Percentiles rank a stretch among this genome's conserved stretches.
phyloP scores from a whole-genome alignment of 2,113 vertebrate species.

The Hypomesus transpacificus region DNA sequence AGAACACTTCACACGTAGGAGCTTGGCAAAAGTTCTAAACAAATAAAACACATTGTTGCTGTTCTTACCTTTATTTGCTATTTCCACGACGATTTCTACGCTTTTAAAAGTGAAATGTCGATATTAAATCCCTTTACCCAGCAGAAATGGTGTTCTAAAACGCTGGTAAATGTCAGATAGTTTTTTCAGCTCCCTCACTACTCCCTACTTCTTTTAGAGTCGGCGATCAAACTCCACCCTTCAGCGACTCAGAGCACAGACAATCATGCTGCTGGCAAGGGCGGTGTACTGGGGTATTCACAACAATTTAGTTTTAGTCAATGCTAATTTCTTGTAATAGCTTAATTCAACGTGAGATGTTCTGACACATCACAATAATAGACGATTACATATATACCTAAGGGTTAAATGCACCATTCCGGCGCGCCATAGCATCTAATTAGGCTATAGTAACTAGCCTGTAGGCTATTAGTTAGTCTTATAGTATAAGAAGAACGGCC shows the following conservation, averaged over 20 bases:
- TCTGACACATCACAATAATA: too few species aligned
- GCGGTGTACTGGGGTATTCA: neutral
- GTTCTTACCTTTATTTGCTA: constrained; percentile 37
- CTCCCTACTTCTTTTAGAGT: constrained; percentile 25
- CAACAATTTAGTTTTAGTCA: too few species aligned
- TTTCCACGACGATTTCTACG: constrained; percentile 15
- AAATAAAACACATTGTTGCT: constrained; percentile 1
- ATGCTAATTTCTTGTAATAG: too few species aligned
- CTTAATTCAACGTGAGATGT: too few species aligned
- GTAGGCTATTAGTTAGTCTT: too few species aligned
- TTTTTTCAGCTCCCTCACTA: constrained; percentile 30
- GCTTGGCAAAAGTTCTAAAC: neutral
- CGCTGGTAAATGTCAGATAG: constrained; percentile 44
- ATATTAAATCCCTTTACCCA: constrained; percentile 35
- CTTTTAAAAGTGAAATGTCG: constrained; percentile 15
- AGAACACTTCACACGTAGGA: neutral
- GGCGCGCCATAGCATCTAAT: too few species aligned
- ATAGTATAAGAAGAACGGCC: too few species aligned
- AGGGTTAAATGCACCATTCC: too few species aligned
- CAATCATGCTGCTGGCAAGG: constrained; percentile 18
- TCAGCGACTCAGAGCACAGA: constrained; percentile 3
- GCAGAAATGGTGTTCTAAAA: constrained; percentile 32
- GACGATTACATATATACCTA: too few species aligned
- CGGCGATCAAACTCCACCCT: constrained; percentile 56
- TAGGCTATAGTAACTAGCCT: too few species aligned